Evolutionary conservation across 2,113 vertebrate species (phyloP), one percentile per base, ranked within the genome.

Genomic region (Pluvialis apricaria): DNA sequence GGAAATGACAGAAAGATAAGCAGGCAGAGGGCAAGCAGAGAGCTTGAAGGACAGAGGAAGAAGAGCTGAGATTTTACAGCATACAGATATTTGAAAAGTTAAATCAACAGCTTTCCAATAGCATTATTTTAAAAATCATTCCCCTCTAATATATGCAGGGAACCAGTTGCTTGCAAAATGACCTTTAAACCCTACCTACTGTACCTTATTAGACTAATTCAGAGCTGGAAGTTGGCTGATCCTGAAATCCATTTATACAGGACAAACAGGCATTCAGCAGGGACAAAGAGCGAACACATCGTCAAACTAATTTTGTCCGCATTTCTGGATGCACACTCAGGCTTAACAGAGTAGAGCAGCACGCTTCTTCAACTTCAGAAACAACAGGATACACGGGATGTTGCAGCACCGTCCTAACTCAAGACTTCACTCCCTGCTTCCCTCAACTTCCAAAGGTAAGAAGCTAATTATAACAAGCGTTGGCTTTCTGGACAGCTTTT

Each of bases 1-100:
- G 11, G 97, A 93, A 97, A 91, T 79, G 95, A 97, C 96, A 97
- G 96, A 90, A 87, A 95, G 91, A 90, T 81, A 88, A 91, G 62
- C 90, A 88, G 94, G 88, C 64, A 72, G 89, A 95, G 90, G 81
- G 92, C 78, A 86, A 73, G 73, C 86, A 93, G 66, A 76, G 75
- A 92, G 89, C 86, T 86, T 97, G 95, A 97, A 97, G 96, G 70
- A 96, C 76, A 93, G 77, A 82, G 61, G 77, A 71, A 92, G 72
- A 94, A 57, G 45, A 90, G 29, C 22, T 38, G 54, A 85, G 64
- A 91, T 92, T 94, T 65, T 62, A 87, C 32, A 90, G 49, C 6
- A 13, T 19, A 66, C 45, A 87, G 47, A 55, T 73, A 86, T 82
- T 88, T 87, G 64, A 93, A 65, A 95, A 92, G 86, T 61, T 83